Percentiles rank a stretch among this genome's conserved stretches.
Conservation (phyloP, 2,888 invertebrate genomes). For the Oxystoma pomonae region DNA sequence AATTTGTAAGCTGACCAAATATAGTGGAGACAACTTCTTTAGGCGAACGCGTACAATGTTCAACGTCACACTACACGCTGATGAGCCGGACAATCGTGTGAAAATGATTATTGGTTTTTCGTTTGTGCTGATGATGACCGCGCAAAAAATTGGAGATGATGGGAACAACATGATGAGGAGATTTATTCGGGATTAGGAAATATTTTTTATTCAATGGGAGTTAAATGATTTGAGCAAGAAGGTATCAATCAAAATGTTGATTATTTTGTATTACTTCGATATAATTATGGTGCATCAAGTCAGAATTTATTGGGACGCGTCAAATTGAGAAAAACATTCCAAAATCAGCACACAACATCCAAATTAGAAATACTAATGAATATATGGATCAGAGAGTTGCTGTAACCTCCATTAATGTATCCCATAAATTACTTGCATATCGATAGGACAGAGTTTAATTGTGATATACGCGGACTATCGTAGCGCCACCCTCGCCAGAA, state of each 20-base stretch:
- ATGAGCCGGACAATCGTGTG: neutral
- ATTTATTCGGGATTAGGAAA: neutral
- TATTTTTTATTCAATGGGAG: no score
- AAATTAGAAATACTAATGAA: constrained; percentile 9
- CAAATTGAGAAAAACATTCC: neutral
- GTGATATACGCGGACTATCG: constrained; percentile 35
- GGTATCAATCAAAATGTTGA: neutral
- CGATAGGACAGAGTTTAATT: constrained; percentile 39
- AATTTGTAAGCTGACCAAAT: neutral
- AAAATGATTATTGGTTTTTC: neutral
- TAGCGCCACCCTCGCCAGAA: constrained; percentile 28
- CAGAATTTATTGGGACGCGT: neutral
- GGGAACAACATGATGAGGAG: neutral
- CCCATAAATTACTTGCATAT: constrained; percentile 35
- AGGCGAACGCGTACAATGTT: neutral
- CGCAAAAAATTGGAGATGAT: neutral
- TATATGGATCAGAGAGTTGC: constrained; percentile 7
- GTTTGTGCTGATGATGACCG: neutral
- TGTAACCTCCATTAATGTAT: constrained; percentile 26
- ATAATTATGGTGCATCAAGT: neutral
- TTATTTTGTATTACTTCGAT: neutral
- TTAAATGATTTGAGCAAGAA: no score
- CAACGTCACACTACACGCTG: neutral
- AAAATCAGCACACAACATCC: neutral
- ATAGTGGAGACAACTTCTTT: neutral